These are phyloP conservation scores for Atlantisia rogersi DNA, from an alignment of 2,113 vertebrate genomes.

Conservation along the genomic window DNA sequence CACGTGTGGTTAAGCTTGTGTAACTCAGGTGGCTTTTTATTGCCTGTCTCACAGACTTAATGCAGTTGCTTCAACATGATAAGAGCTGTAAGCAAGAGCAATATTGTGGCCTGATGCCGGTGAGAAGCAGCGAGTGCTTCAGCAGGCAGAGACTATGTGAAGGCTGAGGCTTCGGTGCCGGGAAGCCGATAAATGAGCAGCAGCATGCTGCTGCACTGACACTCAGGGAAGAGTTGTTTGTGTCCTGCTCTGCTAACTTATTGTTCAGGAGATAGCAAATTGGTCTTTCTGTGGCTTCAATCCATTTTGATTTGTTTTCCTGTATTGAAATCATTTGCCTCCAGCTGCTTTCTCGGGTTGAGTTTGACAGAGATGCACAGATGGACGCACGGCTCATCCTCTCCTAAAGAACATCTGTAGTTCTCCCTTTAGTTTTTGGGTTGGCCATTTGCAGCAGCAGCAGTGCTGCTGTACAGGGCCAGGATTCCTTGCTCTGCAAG, in stretches of 20 bases:
- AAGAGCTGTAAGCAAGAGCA: not conserved
- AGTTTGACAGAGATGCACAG: not conserved
- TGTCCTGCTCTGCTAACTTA: not conserved
- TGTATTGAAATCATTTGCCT: not conserved
- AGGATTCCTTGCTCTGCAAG: not conserved
- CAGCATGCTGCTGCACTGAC: not conserved
- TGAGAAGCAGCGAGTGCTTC: not conserved
- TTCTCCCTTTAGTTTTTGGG: not conserved
- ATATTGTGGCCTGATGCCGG: fast-evolving
- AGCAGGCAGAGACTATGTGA: not conserved
- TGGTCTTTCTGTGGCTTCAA: not conserved
- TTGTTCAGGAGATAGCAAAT: not conserved
- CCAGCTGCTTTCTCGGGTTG: not conserved
- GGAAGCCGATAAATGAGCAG: not conserved
- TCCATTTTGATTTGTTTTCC: not conserved
- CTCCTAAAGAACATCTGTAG: not conserved
- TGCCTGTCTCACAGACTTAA: not conserved
- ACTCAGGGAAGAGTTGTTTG: not conserved
- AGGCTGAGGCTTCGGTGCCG: not conserved
- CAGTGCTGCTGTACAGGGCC: not conserved
- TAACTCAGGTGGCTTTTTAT: not conserved
- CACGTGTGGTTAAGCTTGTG: not conserved
- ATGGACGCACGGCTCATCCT: not conserved
- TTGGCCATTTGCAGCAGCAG: not conserved
- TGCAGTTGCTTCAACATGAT: not conserved